These are phyloP conservation scores for Callinectes sapidus DNA, from an alignment of 2,888 invertebrate genomes.

Conservation along the genomic window DNA sequence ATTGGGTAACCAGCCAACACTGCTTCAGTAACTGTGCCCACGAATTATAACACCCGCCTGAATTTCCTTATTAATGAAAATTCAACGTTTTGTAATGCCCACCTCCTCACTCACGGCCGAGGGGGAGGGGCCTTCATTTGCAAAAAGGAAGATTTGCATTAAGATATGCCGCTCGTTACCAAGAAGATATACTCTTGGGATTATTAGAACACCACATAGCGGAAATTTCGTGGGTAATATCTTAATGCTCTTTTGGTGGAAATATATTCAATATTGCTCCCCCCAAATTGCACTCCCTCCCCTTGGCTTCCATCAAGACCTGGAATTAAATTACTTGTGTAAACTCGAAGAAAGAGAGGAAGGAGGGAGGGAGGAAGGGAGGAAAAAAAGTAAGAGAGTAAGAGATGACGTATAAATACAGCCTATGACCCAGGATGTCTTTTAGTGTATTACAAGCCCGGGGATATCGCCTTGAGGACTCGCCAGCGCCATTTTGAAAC, in stretches of 20 bases:
- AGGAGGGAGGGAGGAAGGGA: not conserved
- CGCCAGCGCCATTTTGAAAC: not conserved
- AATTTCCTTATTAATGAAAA: constrained; percentile 55
- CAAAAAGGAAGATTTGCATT: constrained; percentile 41
- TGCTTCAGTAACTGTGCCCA: constrained; percentile 22
- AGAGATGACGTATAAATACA: not conserved
- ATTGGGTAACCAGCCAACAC: constrained; percentile 42
- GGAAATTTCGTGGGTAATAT: constrained; percentile 42
- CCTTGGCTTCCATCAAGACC: constrained; percentile 27
- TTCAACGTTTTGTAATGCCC: constrained; percentile 39
- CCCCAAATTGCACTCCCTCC: constrained; percentile 15
- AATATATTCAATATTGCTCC: constrained; percentile 13
- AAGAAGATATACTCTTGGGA: constrained; percentile 30
- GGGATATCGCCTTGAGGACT: constrained; percentile 4
- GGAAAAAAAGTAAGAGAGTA: not conserved
- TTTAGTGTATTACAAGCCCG: constrained; percentile 34
- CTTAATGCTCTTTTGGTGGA: constrained; percentile 37
- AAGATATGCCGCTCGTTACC: constrained; percentile 45
- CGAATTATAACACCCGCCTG: constrained; percentile 38
- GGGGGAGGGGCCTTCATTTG: constrained; percentile 24
- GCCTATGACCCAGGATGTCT: not conserved
- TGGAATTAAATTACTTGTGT: constrained; percentile 27
- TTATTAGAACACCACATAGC: constrained; percentile 43
- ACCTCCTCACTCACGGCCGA: not conserved
- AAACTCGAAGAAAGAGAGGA: not conserved